Evolutionary conservation across 2,797 vertebrate genomes (phyloP), one percentile per base, ranked within the genome.

Genomic region (Danio aesculapii): DNA sequence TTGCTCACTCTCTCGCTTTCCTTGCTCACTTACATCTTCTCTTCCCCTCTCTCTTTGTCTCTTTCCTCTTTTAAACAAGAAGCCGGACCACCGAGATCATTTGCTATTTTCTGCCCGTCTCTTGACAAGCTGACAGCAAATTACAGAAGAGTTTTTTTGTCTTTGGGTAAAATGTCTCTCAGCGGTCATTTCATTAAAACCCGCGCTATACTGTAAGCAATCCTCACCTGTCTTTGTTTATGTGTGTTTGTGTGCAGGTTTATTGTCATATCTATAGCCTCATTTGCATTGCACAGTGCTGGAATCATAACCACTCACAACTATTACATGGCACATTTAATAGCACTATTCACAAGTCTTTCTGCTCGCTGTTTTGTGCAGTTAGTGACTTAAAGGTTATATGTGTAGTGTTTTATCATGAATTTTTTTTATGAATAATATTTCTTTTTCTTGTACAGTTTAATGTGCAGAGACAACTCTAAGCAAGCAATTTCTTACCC

Each of bases 81-180:
- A 76, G 77, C 75, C 47, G 39, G 69, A 80, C 81, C 64, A 64
- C 81, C 63, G 80, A 77, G 84, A 83, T 85, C 62, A 77, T 85
- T 86, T 86, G 79, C 85, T 80, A 61, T 84, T 84, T 83, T 81
- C 82, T 77, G 49, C 58, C 46, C 13, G n/a, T 72, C 58, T 86
- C 80, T 69, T 85, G 82, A 85, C 86, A 87, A 64, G 59, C 41
- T 87, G 86, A 84, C 83, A 86, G 84, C 84, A 88, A 87, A 88
- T 88, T 88, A 88, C 71, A 39, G 81, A 17, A 77, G n/a, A n/a
- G n/a, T 55, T 79, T 86, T 76, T 80, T 67, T 74, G 59, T 76
- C 39, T 52, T 46, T 57, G 52, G 75, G 68, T 86, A 86, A 83
- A 81, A 86, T 84, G 81, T 76, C 77, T 87, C 76, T 80, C 57